Evolutionary conservation across 2,888 invertebrate genomes (phyloP).

Genomic region (Bruchidius siliquastri): DNA sequence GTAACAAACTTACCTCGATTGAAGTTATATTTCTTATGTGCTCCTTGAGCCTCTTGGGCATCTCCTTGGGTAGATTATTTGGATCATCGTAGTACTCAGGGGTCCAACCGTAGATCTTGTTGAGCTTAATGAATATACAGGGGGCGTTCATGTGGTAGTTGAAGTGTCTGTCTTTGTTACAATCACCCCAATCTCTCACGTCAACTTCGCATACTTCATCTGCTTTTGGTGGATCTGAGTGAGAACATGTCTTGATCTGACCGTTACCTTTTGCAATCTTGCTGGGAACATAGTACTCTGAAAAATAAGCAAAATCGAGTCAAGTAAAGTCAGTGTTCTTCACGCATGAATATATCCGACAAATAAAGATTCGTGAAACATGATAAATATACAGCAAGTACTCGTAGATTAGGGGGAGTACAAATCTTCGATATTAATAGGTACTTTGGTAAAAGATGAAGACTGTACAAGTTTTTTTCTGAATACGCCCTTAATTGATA

Average conservation of each 20-base stretch:
- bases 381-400: too few relatives aligned
- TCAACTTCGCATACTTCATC: slow-evolving; percentile 84
- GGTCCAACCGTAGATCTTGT: slow-evolving; percentile 89
- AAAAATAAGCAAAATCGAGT: slow-evolving; percentile 17
- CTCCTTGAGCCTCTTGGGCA: slow-evolving; percentile 69
- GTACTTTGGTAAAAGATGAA: too few relatives aligned
- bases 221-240: slow-evolving; percentile 37
- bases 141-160: slow-evolving; percentile 90
- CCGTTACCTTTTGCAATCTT: slow-evolving; percentile 45
- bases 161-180: slow-evolving; percentile 78
- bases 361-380: too few relatives aligned
- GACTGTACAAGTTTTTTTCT: too few relatives aligned
- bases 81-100: slow-evolving; percentile 78
- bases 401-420: too few relatives aligned
- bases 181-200: slow-evolving; percentile 73
- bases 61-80: slow-evolving; percentile 61
- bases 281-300: slow-evolving; percentile 44
- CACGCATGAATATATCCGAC: too few relatives aligned
- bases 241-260: slow-evolving; percentile 41
- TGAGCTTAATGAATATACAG: slow-evolving; percentile 91
- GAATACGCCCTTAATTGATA: too few relatives aligned
- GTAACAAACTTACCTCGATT: not conserved
- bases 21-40: slow-evolving; percentile 52
- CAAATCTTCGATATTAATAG: too few relatives aligned
- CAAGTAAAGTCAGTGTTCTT: too few relatives aligned